Evolutionary conservation across 2,888 invertebrate genomes (phyloP), one percentile per base, ranked within the genome.

Genomic region (Stegana nigrithorax): DNA sequence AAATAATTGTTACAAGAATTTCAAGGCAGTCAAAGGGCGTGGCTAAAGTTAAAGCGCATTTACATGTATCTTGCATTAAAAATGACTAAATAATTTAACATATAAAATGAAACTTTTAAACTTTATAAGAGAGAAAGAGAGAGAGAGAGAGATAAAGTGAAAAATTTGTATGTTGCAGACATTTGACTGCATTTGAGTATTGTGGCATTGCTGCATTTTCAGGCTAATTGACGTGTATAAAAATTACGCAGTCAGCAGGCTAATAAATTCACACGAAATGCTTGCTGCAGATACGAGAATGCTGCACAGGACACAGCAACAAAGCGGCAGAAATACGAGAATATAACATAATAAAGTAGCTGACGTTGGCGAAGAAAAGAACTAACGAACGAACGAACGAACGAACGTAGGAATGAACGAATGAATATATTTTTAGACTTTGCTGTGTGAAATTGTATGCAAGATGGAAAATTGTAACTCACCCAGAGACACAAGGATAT

Each of bases 181-280:
- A n/a, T n/a, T n/a, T n/a, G n/a, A n/a, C n/a, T n/a, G n/a, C n/a
- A n/a, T n/a, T n/a, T n/a, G n/a, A n/a, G n/a, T n/a, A n/a, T n/a
- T n/a, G n/a, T n/a, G n/a, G n/a, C n/a, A n/a, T n/a, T n/a, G n/a
- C n/a, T n/a, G n/a, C n/a, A n/a, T n/a, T n/a, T n/a, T 60, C 59
- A 66, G 53, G 56, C 64, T 70, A 73, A 76, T 75, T 73, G 76
- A 61, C 64, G 67, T 64, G 63, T 66, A 66, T 67, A 67, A 73
- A 73, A 75, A 62, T 60, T 60, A 61, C 47, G 64, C 68, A 68
- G 69, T 72, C 69, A 67, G 64, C 36, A 69, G 61, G 63, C 26
- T 59, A 69, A 75, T 73, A 67, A 67, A 75, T 65, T 57, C 60
- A 60, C 10, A 36, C 10, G 10, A 36, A n/a, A n/a, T 36, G 36